Base-by-base conservation (phyloP, 2,888 invertebrate species). In the Timema podura region DNA sequence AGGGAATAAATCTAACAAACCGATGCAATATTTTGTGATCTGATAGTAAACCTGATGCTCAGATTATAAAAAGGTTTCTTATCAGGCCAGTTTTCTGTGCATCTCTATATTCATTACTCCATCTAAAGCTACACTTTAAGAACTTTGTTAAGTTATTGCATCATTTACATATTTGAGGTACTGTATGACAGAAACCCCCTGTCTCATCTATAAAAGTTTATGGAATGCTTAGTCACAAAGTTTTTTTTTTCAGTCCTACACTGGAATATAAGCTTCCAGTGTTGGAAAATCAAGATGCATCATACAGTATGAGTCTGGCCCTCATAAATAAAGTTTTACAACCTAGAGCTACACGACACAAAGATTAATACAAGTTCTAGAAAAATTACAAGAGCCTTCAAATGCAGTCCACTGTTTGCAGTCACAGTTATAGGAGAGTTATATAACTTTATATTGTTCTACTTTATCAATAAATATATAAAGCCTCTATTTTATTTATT, bases 161-260 rank as follows among this genome's bases (percentile, higher is more conserved):
- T 83, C 82, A 82, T 82, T 82, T 82, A 82, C 82, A 83, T 65
- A 81, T 82, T 80, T 82, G 82, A 82, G 83, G 82, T 82, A 82
- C 82, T 83, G 82, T 79, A 82, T 80, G 81, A 81, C 81, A 81
- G 82, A 82, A 82, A 82, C 82, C 82, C 82, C 82, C 73, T 73
- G 74, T 74, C 72, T 73, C 74, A 73, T 72, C 71, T 72, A 74
- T 71, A 74, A 74, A 74, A 74, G 73, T 73, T 72, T 69, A 73
- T 74, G 74, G 74, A 74, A 74, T 74, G 74, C 71, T 74, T 74
- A 74, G 73, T 73, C 74, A 74, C 74, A 75, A 75, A 74, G 72
- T 64, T 68, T 30, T 30, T 30, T 30, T 70, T 69, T 72, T 75
- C 75, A 75, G 75, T 75, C 73, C 75, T 73, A 67, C 73, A 71